These are phyloP conservation scores for Geophilus truncorum DNA, from an alignment of 2,888 invertebrate genomes.

Conservation along the genomic window DNA sequence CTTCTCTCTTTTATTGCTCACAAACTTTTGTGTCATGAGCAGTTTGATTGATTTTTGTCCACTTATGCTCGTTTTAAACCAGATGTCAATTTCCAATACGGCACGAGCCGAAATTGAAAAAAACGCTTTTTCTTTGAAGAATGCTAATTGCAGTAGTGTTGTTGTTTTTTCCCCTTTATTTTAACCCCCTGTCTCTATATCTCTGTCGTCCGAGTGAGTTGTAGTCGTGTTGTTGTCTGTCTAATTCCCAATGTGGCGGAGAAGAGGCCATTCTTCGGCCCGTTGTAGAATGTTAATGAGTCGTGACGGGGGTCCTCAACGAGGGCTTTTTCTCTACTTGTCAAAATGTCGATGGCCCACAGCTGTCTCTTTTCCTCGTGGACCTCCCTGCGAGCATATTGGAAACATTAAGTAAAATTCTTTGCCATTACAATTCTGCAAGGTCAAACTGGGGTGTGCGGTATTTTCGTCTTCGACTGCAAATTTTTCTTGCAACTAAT, in stretches of 20 bases:
- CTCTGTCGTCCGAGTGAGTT: not conserved
- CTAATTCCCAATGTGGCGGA: not conserved
- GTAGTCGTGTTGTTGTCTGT: not conserved
- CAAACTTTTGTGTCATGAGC: not conserved
- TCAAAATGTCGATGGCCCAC: not conserved
- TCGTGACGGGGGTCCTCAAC: not conserved
- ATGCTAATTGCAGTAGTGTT: not conserved
- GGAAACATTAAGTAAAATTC: not conserved
- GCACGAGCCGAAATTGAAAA: not conserved
- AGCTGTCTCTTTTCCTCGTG: not conserved
- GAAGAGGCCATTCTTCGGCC: not conserved
- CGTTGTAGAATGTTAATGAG: not conserved
- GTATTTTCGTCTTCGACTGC: not conserved
- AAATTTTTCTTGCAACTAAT: not conserved
- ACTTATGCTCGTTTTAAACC: not conserved
- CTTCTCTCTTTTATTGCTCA: not conserved
- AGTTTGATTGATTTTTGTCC: not conserved
- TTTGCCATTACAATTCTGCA: not conserved
- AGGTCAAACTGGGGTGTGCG: not conserved
- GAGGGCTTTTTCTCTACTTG: not conserved
- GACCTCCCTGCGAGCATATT: not conserved
- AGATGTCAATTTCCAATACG: not conserved
- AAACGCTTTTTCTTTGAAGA: not conserved
- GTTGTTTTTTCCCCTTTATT: not conserved
- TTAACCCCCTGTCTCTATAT: not conserved